These are phyloP conservation scores for Gopherus evgoodei DNA, from an alignment of 2,113 vertebrate species.

Conservation along the genomic window DNA sequence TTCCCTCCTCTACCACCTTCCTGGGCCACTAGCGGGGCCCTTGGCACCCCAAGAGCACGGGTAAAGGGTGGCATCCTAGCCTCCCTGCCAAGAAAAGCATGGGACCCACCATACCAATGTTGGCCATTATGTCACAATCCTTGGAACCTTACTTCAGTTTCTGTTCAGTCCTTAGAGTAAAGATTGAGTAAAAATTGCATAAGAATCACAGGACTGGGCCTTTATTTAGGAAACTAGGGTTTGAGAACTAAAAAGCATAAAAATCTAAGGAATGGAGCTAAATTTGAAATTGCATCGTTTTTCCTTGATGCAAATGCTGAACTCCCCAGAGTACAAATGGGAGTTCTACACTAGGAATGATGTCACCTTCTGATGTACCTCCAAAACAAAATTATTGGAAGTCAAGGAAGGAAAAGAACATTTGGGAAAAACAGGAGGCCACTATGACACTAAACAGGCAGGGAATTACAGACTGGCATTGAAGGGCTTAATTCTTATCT, in stretches of 20 bases:
- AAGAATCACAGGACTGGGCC: background rate
- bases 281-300: background rate
- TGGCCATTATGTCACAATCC: background rate
- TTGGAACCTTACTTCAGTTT: background rate
- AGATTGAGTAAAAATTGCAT: background rate
- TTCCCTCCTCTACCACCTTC: too few relatives aligned
- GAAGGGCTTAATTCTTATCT: background rate
- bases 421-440: background rate
- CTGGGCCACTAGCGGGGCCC: too few relatives aligned
- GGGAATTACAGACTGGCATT: background rate
- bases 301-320: background rate
- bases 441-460: rapidly evolving
- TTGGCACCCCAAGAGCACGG: too few relatives aligned
- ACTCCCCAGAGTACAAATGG: background rate
- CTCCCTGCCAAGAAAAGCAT: too few relatives aligned
- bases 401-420: background rate
- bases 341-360: background rate
- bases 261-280: background rate
- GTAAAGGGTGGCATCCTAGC: too few relatives aligned
- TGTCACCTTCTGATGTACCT: background rate
- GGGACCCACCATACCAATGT: too few relatives aligned
- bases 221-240: background rate
- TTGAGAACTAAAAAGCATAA: background rate
- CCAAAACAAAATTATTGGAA: background rate
- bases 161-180: background rate